phyloP scores from a whole-genome alignment of 2,797 vertebrate species.

The Anguilla marmorata region DNA sequence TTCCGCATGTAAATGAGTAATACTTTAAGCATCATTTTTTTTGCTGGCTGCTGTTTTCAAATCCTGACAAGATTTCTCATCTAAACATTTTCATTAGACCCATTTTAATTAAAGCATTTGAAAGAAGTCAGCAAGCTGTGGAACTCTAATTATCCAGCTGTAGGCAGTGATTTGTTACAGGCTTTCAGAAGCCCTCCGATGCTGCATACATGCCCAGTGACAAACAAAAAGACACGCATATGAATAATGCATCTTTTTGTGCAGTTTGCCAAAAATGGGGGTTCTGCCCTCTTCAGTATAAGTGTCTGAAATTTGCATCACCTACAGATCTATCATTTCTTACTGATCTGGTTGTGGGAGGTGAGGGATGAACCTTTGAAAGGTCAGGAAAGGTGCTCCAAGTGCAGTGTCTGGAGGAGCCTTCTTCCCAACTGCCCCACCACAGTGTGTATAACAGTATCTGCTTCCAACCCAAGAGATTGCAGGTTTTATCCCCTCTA shows the following conservation, averaged over 20 bases:
- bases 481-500: neutral
- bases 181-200: neutral
- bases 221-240: neutral
- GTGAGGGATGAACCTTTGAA: neutral
- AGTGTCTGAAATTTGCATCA: neutral
- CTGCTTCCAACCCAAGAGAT: neutral
- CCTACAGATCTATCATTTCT: neutral
- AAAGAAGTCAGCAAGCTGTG: neutral
- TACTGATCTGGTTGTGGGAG: neutral
- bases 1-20: neutral
- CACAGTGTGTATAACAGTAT: neutral
- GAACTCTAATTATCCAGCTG: slow-evolving; percentile 1
- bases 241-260: neutral
- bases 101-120: slow-evolving; percentile 5
- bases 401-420: neutral
- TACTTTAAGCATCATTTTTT: neutral
- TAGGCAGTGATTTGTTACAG: neutral
- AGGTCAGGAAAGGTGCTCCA: neutral
- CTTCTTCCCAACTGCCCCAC: neutral
- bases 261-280: neutral
- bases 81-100: slow-evolving; percentile 11
- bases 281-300: neutral
- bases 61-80: slow-evolving; percentile 1
- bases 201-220: neutral
- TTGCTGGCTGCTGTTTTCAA: neutral